Evolutionary conservation across 2,113 vertebrate genomes (phyloP).

Genomic region (Ictalurus furcatus): DNA sequence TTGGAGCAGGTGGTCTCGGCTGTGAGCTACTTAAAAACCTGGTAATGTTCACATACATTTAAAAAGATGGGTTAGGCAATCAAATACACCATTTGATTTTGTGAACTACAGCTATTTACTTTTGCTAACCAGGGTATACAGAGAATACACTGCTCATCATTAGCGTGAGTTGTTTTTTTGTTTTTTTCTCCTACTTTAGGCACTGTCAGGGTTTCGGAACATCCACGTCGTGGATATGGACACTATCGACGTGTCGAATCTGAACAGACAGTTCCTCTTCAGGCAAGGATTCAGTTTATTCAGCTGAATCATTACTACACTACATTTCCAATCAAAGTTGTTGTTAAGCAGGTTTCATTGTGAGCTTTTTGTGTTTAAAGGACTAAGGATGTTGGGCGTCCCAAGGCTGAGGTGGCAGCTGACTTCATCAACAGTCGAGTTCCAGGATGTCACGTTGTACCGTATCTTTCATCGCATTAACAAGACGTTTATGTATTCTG

Average conservation of each 20-base stretch:
- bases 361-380: slow-evolving; percentile 64
- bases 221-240: slow-evolving; percentile 99
- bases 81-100: neutral
- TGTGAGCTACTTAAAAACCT: slow-evolving; percentile 96
- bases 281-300: slow-evolving; percentile 73
- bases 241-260: slow-evolving; percentile 92
- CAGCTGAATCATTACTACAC: neutral
- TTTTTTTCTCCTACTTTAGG: slow-evolving; percentile 67
- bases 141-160: neutral
- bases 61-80: neutral
- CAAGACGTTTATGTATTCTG: neutral
- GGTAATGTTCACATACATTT: slow-evolving; percentile 70
- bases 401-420: slow-evolving; percentile 95
- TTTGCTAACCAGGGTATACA: neutral
- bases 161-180: neutral
- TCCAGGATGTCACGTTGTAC: slow-evolving; percentile 85
- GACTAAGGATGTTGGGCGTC: slow-evolving; percentile 89
- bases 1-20: slow-evolving; percentile 94
- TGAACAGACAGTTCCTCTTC: slow-evolving; percentile 96
- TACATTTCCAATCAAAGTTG: neutral
- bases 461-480: slow-evolving; percentile 83
- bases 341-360: neutral
- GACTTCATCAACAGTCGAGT: slow-evolving; percentile 90
- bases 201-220: slow-evolving; percentile 90
- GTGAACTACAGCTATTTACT: neutral